A percentile compares a stretch with the other conserved stretches of the same genome.
Evolutionary conservation across 2,797 vertebrate genomes (phyloP).

Genomic region (Sternotherus odoratus): DNA sequence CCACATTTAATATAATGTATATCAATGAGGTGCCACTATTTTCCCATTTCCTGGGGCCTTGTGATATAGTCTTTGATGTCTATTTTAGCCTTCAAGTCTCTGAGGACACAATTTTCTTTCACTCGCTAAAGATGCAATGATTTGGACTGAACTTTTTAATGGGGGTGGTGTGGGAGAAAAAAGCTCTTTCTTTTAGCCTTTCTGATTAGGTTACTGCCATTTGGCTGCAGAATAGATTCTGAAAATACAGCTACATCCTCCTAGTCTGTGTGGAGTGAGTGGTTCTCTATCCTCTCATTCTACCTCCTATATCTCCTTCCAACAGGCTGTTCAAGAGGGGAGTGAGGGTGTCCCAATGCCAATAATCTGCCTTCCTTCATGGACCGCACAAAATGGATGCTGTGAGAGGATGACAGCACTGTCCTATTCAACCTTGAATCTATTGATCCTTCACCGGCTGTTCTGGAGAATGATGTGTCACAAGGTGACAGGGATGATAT

Average conservation of each 20-base stretch:
- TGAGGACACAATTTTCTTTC: background rate
- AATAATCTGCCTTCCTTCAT: conserved; percentile 31
- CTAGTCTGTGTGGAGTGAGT: background rate
- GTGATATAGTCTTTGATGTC: background rate
- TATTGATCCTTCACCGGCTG: background rate
- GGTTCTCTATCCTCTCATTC: background rate
- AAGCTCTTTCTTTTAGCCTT: background rate
- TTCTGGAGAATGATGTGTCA: background rate
- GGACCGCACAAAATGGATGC: background rate
- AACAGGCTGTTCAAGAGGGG: background rate
- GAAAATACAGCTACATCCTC: background rate
- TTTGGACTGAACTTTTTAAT: conserved; percentile 10
- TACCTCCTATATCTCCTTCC: conserved; percentile 31
- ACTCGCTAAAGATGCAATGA: background rate
- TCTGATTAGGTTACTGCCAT: background rate
- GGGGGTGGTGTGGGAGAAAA: background rate
- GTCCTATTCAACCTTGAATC: background rate
- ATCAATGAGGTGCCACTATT: background rate
- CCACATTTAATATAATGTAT: background rate
- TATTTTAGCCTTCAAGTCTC: conserved; percentile 14
- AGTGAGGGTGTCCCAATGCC: background rate
- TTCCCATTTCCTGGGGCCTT: background rate
- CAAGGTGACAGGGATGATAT: background rate
- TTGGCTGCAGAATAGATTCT: background rate
- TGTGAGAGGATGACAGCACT: conserved; percentile 20